These are phyloP conservation scores for Microchirus variegatus DNA, from an alignment of 2,797 vertebrate genomes.

Conservation along the genomic window DNA sequence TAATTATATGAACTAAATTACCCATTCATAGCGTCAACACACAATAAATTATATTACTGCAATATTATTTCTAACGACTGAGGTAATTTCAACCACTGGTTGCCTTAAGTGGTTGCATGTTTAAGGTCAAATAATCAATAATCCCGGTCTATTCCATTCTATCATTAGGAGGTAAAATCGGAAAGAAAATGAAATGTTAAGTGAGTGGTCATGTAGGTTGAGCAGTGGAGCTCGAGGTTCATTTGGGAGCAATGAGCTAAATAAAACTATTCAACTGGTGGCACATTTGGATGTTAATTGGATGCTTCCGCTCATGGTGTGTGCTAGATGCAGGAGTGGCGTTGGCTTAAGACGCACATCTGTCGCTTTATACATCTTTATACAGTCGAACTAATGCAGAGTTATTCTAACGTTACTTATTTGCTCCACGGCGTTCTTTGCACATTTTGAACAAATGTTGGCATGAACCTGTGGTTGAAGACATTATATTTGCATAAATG, in stretches of 20 bases:
- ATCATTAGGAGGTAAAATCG: not conserved
- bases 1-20: too few species aligned
- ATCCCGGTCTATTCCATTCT: not conserved
- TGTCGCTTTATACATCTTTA: slow-evolving; percentile 39
- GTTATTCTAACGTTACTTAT: slow-evolving; percentile 25
- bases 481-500: slow-evolving; percentile 38
- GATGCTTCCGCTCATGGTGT: slow-evolving; percentile 18
- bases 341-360: slow-evolving; percentile 48
- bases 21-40: too few species aligned
- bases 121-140: slow-evolving; percentile 10
- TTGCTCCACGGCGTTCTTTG: slow-evolving; percentile 32
- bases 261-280: slow-evolving; percentile 39
- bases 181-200: slow-evolving; percentile 22
- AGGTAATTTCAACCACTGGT: too few species aligned
- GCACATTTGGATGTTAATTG: slow-evolving; percentile 51
- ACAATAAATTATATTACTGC: too few species aligned
- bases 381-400: slow-evolving; percentile 29
- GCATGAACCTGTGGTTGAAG: slow-evolving; percentile 41
- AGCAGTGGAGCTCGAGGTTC: slow-evolving; percentile 26
- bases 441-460: slow-evolving; percentile 40
- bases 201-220: slow-evolving; percentile 34
- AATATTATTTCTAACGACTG: too few species aligned
- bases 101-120: not conserved
- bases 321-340: slow-evolving; percentile 21
- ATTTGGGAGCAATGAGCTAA: slow-evolving; percentile 38